These are phyloP conservation scores for Phoxinus dragarum DNA, from an alignment of 2,797 vertebrate genomes.

Conservation along the genomic window DNA sequence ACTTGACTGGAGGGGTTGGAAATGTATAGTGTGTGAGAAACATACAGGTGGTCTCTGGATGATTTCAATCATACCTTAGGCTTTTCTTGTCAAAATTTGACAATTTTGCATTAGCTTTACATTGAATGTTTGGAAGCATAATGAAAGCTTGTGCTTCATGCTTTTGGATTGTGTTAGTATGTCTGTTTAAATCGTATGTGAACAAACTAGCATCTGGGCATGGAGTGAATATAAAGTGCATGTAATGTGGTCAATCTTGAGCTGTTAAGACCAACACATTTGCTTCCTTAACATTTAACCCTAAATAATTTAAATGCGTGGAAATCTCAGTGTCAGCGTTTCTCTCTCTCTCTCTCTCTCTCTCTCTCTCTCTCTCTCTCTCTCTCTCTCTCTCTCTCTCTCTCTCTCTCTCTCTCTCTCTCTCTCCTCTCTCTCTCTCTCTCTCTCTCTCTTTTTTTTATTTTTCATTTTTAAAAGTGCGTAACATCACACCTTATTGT, in stretches of 20 bases:
- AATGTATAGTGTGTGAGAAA: conserved; percentile 13
- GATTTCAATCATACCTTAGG: background rate
- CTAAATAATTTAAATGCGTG: background rate
- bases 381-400: background rate
- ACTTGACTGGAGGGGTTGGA: conserved; percentile 41
- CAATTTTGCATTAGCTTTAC: background rate
- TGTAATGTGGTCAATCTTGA: background rate
- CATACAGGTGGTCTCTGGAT: conserved; percentile 13
- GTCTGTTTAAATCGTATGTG: background rate
- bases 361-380: background rate
- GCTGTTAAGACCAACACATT: background rate
- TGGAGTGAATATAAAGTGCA: background rate
- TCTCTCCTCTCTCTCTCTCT: too few species aligned
- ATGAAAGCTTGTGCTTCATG: background rate
- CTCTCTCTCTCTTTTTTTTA: too few species aligned
- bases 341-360: background rate
- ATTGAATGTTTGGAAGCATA: background rate
- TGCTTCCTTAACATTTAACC: background rate
- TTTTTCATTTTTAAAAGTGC: too few species aligned
- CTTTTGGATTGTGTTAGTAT: background rate
- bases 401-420: too few species aligned
- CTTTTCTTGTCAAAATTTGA: conserved; percentile 1
- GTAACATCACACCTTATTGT: too few species aligned
- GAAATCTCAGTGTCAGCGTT: background rate
- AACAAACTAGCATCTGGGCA: background rate